These are phyloP conservation scores for Aspidiotus rigidus DNA, from an alignment of 2,888 invertebrate genomes.

Conservation along the genomic window DNA sequence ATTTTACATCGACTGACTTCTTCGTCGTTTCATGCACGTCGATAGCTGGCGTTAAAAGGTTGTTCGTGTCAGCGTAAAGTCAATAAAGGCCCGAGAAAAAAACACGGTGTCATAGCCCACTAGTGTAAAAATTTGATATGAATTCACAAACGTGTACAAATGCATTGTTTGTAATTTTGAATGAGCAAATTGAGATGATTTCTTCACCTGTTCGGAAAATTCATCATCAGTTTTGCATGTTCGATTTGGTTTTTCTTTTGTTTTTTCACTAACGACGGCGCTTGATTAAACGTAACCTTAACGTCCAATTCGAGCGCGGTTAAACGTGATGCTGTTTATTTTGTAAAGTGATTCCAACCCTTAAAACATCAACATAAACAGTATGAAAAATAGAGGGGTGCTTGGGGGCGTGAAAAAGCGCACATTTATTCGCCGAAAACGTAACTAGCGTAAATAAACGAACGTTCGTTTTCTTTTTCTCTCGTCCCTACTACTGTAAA, in stretches of 20 bases:
- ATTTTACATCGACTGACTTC: not conserved
- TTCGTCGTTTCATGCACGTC: not conserved
- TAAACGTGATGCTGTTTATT: conserved; percentile 29
- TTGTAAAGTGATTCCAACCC: conserved; percentile 24
- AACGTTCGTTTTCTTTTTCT: not conserved
- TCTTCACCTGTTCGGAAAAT: no score
- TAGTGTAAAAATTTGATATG: not conserved
- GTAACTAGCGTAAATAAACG: not conserved
- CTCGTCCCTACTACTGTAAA: not conserved
- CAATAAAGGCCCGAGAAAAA: not conserved
- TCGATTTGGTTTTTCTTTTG: no score
- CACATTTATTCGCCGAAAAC: conserved; percentile 10
- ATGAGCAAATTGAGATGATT: not conserved
- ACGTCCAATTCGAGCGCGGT: conserved; percentile 19
- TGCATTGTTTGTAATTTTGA: not conserved
- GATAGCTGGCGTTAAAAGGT: not conserved
- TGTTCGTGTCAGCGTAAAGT: not conserved
- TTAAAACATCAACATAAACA: conserved; percentile 29
- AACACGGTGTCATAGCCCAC: not conserved
- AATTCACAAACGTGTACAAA: not conserved
- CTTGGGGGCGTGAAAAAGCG: conserved; percentile 27
- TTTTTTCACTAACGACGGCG: no score
- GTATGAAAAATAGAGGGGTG: conserved; percentile 6
- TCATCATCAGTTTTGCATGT: no score
- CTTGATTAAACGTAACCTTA: not conserved